Conservation (phyloP, 2,888 invertebrate species). For the Alloplasta piceator region DNA sequence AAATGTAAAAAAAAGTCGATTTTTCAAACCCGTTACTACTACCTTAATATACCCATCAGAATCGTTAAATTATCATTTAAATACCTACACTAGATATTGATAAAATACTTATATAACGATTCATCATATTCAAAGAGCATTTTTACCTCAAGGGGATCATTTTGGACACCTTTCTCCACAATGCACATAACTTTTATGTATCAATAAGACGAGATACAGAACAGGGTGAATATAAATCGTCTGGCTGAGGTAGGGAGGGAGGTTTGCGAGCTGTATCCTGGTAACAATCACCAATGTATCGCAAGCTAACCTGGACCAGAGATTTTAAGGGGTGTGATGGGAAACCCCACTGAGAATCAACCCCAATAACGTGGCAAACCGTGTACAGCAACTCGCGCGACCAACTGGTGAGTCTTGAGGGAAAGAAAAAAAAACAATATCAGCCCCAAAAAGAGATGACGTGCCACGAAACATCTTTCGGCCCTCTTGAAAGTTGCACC, state of each 20-base stretch:
- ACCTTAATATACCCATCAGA: too few relatives aligned
- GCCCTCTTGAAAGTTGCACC: constrained; percentile 34
- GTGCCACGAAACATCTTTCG: constrained; percentile 31
- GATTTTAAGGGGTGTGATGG: constrained; percentile 35
- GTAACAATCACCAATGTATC: constrained; percentile 5
- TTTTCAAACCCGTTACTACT: too few relatives aligned
- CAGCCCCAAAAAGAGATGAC: constrained; percentile 9
- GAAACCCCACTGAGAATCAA: constrained; percentile 60
- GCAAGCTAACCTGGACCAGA: constrained; percentile 37
- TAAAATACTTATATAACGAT: too few relatives aligned
- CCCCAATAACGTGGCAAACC: constrained; percentile 58
- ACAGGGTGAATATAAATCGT: constrained; percentile 28
- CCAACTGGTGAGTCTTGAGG: constrained; percentile 38
- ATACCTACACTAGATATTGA: too few relatives aligned
- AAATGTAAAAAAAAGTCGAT: too few relatives aligned
- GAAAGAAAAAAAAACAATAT: constrained; percentile 21
- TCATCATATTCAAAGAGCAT: too few relatives aligned
- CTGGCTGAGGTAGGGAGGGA: not conserved
- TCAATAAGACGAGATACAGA: constrained; percentile 13
- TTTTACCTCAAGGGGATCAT: too few relatives aligned
- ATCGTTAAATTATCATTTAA: too few relatives aligned
- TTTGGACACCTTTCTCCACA: too few relatives aligned
- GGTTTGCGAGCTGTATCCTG: constrained; percentile 28
- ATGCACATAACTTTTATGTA: not conserved
- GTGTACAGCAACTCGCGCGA: constrained; percentile 23